Conservation (phyloP, 2,797 vertebrate genomes). For the Smutsia gigantea region DNA sequence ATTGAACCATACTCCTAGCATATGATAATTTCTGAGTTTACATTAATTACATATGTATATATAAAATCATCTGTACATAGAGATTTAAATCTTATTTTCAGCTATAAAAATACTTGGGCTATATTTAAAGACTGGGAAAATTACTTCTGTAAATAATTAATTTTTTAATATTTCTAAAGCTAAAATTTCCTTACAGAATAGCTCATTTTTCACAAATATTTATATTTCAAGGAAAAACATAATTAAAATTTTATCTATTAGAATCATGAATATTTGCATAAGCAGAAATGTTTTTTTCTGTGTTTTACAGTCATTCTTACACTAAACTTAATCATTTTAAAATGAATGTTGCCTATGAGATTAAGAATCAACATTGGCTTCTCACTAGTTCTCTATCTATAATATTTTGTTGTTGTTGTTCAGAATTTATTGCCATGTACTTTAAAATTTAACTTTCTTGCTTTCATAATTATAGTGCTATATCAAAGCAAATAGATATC, state of each 20-base stretch:
- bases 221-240: constrained; percentile 9
- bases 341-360: background rate
- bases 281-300: background rate
- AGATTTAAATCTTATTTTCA: constrained; percentile 51
- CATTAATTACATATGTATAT: constrained; percentile 20
- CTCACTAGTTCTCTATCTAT: background rate
- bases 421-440: constrained; percentile 8
- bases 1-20: background rate
- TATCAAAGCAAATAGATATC: constrained; percentile 38
- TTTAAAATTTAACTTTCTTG: background rate
- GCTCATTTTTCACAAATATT: constrained; percentile 53
- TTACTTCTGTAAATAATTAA: constrained; percentile 57
- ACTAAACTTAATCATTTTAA: background rate
- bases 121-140: constrained; percentile 45
- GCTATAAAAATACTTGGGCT: background rate
- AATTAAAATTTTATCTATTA: constrained; percentile 30
- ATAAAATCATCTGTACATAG: background rate
- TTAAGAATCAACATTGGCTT: background rate
- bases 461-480: constrained; percentile 43
- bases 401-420: constrained; percentile 38
- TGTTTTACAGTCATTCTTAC: background rate
- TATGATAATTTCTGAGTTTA: background rate
- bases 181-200: constrained; percentile 38
- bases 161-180: constrained; percentile 44
- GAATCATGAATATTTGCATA: constrained; percentile 30